Evolutionary conservation across 2,888 invertebrate genomes (phyloP).

Genomic region (Cheilosia grossa): DNA sequence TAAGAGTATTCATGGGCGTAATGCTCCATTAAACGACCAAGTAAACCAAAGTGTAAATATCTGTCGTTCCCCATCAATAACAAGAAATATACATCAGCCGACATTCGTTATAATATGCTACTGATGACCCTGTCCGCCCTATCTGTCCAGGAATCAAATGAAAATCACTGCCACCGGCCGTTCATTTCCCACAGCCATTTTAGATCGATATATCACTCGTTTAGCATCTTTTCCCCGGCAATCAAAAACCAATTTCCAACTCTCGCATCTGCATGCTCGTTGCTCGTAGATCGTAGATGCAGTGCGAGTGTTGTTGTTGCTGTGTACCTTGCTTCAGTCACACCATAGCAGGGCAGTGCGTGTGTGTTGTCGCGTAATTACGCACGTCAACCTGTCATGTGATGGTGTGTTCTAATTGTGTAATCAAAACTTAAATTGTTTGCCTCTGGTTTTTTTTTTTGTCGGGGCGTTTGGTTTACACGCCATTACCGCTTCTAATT

Average conservation of each 20-base stretch:
- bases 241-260: slow-evolving; percentile 67
- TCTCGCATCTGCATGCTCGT: not conserved
- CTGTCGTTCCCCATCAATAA: not conserved
- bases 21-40: no score
- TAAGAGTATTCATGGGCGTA: no score
- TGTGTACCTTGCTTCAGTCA: not conserved
- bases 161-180: slow-evolving; percentile 12
- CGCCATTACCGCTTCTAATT: slow-evolving; percentile 42
- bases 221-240: slow-evolving; percentile 63
- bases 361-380: slow-evolving; percentile 24
- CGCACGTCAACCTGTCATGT: slow-evolving; percentile 34
- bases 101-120: slow-evolving; percentile 9
- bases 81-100: not conserved
- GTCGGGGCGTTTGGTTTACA: slow-evolving; percentile 30
- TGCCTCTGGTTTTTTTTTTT: not conserved
- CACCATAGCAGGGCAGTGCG: not conserved
- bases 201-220: slow-evolving; percentile 69
- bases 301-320: not conserved
- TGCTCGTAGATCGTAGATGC: not conserved
- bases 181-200: slow-evolving; percentile 64
- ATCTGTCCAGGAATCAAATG: slow-evolving; percentile 6
- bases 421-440: slow-evolving; percentile 44
- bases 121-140: slow-evolving; percentile 42
- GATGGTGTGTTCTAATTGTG: slow-evolving; percentile 17
- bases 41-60: slow-evolving; percentile 18